Percentiles rank a stretch among this genome's conserved stretches.
Evolutionary conservation across 2,113 vertebrate genomes (phyloP).

Genomic region (Bubalus kerabau): DNA sequence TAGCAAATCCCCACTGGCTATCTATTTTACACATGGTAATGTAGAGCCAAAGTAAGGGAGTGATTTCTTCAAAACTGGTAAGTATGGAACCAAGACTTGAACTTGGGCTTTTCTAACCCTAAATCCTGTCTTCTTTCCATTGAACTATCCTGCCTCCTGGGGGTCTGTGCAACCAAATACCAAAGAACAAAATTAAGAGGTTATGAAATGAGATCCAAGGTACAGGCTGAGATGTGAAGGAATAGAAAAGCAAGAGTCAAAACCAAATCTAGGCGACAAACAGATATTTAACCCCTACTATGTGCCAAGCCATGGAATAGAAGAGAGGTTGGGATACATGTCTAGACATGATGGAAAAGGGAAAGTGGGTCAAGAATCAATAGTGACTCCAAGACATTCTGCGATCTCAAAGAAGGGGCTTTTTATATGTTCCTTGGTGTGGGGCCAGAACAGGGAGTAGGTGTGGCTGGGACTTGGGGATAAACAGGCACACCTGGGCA

Average conservation of each 20-base stretch:
- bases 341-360: background rate
- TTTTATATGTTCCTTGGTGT: background rate
- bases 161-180: background rate
- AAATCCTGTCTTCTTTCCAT: background rate
- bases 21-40: background rate
- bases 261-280: background rate
- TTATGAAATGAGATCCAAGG: background rate
- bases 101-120: background rate
- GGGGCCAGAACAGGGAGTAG: background rate
- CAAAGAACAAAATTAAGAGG: background rate
- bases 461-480: background rate
- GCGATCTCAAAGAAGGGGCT: background rate
- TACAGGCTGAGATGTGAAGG: background rate
- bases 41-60: background rate
- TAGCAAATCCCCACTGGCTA: background rate
- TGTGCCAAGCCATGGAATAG: background rate
- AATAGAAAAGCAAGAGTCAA: background rate
- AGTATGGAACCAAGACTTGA: background rate
- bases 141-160: background rate
- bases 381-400: background rate
- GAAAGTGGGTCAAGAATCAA: background rate
- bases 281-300: background rate
- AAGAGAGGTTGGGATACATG: background rate
- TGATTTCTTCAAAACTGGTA: background rate
- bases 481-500: slow-evolving; percentile 29